Base-by-base conservation (phyloP, 2,888 invertebrate species). In the Lissonota sp. region DNA sequence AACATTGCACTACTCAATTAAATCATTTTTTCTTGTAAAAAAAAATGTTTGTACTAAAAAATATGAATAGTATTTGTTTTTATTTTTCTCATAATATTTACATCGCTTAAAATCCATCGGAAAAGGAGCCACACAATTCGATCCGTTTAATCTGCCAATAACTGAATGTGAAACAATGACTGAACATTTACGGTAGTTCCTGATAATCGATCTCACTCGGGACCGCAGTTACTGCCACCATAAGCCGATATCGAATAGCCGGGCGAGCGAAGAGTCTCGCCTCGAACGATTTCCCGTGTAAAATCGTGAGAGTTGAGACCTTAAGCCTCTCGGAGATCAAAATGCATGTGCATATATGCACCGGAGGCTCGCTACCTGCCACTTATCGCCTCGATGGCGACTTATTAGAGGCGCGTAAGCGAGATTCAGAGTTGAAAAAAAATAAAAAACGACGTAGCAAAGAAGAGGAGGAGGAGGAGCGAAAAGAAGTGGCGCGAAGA, bases 341-440 rank as follows among this genome's bases (percentile, higher is more conserved):
- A 49, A 6, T 16, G 26, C 39, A 7, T 37, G 51, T 60, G 66
- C 51, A 12, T 49, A 49, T 39, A 46, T 55, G n/a, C 37, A 71
- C 57, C 67, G 64, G 46, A 57, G 42, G 69, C 55, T 72, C 64
- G 55, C 67, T 71, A 81, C 81, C 81, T 75, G 71, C 81, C 81
- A 81, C 81, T 81, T 81, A 81, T 81, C 81, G 81, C 81, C 78
- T 78, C 81, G 74, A 46, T 62, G 78, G 70, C 78, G 78, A 78
- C 78, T 74, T 81, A 81, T 81, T 78, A 81, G 78, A 78, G 78
- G 49, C 81, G 64, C 81, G 74, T 81, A 81, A 64, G 51, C 39
- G 58, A 64, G 78, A 74, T 75, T 75, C 70, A 51, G 60, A 74
- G 66, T 67, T 60, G 49, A 60, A 62, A 60, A 10, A 42, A 60